Evolutionary conservation across 2,113 vertebrate species (phyloP).

Genomic region (Bambusicola thoracicus): DNA sequence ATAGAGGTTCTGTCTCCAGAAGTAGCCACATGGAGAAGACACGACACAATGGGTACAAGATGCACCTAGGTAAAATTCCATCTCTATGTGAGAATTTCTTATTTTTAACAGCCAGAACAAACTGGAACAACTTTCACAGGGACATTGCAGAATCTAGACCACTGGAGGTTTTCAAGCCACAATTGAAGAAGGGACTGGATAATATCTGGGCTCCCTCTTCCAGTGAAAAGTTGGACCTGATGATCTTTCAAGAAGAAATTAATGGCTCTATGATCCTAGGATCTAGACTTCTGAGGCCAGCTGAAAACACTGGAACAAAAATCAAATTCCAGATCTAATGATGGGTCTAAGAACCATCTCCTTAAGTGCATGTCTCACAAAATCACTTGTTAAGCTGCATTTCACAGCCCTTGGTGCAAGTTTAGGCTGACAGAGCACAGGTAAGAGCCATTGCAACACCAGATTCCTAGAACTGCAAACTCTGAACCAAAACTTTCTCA

Average conservation of each 20-base stretch:
- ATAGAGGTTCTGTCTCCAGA: background rate
- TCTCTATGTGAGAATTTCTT: background rate
- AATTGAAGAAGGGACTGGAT: background rate
- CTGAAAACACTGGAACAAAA: background rate
- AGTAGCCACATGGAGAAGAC: background rate
- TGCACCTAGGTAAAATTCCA: background rate
- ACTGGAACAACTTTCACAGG: background rate
- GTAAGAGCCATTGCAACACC: background rate
- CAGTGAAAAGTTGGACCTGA: background rate
- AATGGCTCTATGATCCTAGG: background rate
- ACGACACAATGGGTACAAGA: background rate
- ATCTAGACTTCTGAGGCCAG: background rate
- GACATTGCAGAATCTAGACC: background rate
- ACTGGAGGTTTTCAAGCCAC: background rate
- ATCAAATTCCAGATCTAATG: background rate
- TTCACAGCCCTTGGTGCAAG: background rate
- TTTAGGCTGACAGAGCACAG: background rate
- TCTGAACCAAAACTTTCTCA: background rate
- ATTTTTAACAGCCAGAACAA: background rate
- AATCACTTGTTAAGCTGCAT: background rate
- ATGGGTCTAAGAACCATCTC: background rate
- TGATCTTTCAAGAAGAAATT: background rate
- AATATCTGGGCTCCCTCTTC: background rate
- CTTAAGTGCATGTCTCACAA: background rate
- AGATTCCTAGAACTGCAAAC: background rate